These are phyloP conservation scores for Conops quadrifasciatus DNA, from an alignment of 2,888 invertebrate species.

Conservation along the genomic window DNA sequence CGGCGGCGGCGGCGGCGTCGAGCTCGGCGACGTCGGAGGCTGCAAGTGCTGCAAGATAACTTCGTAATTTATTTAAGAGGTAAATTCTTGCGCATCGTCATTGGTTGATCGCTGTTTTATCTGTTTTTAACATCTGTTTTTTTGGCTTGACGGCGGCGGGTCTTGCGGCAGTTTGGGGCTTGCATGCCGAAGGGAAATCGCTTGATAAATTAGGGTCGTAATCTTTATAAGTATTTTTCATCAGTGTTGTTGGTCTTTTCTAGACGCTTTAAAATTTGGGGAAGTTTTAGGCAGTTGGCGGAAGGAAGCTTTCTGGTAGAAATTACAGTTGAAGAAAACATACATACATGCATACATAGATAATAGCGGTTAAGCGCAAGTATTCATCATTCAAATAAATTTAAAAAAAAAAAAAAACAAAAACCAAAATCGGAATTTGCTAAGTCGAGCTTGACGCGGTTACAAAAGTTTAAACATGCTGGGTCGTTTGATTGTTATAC, in stretches of 20 bases:
- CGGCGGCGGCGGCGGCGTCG: constrained; percentile 38
- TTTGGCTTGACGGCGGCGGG: constrained; percentile 22
- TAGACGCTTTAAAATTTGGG: too few relatives aligned
- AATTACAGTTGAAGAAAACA: too few relatives aligned
- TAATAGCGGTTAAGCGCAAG: too few relatives aligned
- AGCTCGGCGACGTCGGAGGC: constrained; percentile 27
- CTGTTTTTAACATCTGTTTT: constrained; percentile 49
- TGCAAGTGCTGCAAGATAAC: constrained; percentile 26
- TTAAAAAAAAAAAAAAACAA: too few relatives aligned
- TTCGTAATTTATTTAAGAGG: constrained; percentile 54
- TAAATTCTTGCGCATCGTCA: constrained; percentile 61
- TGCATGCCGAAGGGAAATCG: constrained; percentile 44
- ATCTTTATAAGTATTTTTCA: constrained; percentile 57
- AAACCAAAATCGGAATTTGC: too few relatives aligned
- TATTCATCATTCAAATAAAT: too few relatives aligned
- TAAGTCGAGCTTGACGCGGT: too few relatives aligned
- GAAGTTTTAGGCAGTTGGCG: too few relatives aligned
- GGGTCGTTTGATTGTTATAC: too few relatives aligned
- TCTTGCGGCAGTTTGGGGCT: constrained; percentile 13
- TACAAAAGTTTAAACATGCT: too few relatives aligned
- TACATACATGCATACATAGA: too few relatives aligned
- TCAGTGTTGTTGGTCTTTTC: constrained; percentile 41
- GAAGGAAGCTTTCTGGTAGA: too few relatives aligned
- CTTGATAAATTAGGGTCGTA: constrained; percentile 59
- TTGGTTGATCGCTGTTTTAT: constrained; percentile 59